phyloP scores from a whole-genome alignment of 2,888 invertebrate genomes.

The Cheiracanthium punctorium region DNA sequence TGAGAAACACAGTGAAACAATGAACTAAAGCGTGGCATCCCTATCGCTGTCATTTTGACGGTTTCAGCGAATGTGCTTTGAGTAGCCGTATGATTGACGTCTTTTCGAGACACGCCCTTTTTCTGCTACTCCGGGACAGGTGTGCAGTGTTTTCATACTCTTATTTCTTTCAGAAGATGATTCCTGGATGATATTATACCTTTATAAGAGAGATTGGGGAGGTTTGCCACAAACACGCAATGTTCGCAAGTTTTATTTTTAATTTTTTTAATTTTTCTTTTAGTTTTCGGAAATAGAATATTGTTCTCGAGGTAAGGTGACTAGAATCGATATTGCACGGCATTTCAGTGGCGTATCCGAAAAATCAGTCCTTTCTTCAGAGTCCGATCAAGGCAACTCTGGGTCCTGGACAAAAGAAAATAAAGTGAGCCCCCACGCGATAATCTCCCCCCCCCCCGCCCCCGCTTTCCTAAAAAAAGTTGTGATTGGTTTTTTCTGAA shows the following conservation, averaged over 20 bases:
- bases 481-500: too few relatives aligned
- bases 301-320: too few relatives aligned
- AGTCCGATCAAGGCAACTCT: too few relatives aligned
- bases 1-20: slow-evolving; percentile 1
- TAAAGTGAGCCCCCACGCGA: too few relatives aligned
- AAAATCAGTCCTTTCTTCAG: too few relatives aligned
- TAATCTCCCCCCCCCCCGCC: too few relatives aligned
- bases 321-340: too few relatives aligned
- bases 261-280: too few relatives aligned
- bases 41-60: slow-evolving; percentile 58
- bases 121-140: slow-evolving; percentile 9
- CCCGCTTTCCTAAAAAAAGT: too few relatives aligned
- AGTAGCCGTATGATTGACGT: slow-evolving; percentile 49
- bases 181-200: neutral
- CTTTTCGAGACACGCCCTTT: slow-evolving; percentile 43
- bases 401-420: too few relatives aligned
- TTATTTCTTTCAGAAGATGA: neutral
- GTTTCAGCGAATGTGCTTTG: slow-evolving; percentile 34
- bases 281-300: too few relatives aligned
- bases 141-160: neutral
- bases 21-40: slow-evolving; percentile 30
- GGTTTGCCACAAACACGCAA: neutral
- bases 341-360: too few relatives aligned
- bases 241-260: neutral
- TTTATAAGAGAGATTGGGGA: neutral